These are phyloP conservation scores for Cyaniris semiargus DNA, from an alignment of 2,888 invertebrate genomes.

Conservation along the genomic window DNA sequence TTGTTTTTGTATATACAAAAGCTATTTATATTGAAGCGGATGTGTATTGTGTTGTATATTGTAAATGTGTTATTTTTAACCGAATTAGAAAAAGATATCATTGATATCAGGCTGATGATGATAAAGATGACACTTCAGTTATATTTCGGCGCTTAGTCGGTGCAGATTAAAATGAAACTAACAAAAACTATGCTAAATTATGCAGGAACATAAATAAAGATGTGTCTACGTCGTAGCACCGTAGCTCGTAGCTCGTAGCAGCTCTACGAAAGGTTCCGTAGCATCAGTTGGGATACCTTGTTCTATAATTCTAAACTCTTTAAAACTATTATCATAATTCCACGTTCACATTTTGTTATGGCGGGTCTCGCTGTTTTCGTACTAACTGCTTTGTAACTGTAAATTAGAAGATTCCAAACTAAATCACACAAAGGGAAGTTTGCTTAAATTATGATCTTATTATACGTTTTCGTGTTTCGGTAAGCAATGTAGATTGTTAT, in stretches of 20 bases:
- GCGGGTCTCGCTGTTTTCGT: slow-evolving; percentile 47
- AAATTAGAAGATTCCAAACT: slow-evolving; percentile 25
- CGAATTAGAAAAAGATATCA: not conserved
- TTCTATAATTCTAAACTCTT: slow-evolving; percentile 70
- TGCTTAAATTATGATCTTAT: slow-evolving; percentile 20
- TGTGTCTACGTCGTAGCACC: slow-evolving; percentile 56
- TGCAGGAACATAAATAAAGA: slow-evolving; percentile 65
- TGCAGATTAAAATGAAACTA: slow-evolving; percentile 38
- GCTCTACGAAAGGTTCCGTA: slow-evolving; percentile 54
- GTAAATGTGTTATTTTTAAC: no score
- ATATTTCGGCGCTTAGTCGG: slow-evolving; percentile 24
- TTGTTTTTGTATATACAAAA: not conserved
- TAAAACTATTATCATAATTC: slow-evolving; percentile 76
- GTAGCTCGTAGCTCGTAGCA: slow-evolving; percentile 46
- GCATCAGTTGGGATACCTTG: slow-evolving; percentile 57
- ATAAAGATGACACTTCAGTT: slow-evolving; percentile 4
- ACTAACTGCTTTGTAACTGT: slow-evolving; percentile 32
- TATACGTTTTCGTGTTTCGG: not conserved
- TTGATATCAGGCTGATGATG: not conserved
- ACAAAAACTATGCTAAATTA: slow-evolving; percentile 63
- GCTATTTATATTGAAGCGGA: not conserved
- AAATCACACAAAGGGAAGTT: slow-evolving; percentile 20
- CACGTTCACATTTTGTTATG: slow-evolving; percentile 69
- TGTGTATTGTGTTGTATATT: no score
- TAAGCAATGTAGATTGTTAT: not conserved